Evolutionary conservation across 2,797 vertebrate genomes (phyloP).

Genomic region (Muscicapa striata): DNA sequence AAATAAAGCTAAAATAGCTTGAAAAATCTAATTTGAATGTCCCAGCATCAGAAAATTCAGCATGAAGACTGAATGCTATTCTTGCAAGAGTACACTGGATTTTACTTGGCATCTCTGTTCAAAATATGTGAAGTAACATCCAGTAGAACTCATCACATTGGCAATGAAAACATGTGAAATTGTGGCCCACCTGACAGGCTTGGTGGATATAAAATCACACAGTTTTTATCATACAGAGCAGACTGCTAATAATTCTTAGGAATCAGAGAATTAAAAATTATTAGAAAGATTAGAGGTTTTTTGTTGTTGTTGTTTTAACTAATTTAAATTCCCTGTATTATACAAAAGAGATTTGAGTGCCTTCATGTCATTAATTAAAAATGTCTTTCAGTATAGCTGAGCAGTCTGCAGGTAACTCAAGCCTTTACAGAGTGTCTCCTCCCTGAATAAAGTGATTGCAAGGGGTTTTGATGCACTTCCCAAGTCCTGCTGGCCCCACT

Average conservation of each 20-base stretch:
- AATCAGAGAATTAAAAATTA: not conserved
- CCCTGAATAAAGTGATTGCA: not conserved
- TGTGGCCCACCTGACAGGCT: not conserved
- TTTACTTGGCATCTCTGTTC: not conserved
- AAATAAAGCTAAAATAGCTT: not conserved
- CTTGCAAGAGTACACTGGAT: not conserved
- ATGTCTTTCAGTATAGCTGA: not conserved
- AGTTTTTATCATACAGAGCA: not conserved
- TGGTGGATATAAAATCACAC: not conserved
- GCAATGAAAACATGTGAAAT: not conserved
- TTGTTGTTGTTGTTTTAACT: not conserved
- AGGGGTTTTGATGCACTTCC: not conserved
- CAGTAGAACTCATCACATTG: not conserved
- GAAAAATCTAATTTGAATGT: not conserved
- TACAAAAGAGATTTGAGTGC: not conserved
- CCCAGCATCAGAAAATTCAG: not conserved
- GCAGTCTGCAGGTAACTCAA: not conserved
- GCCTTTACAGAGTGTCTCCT: not conserved
- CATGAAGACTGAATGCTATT: not conserved
- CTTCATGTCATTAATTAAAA: slow-evolving; percentile 55
- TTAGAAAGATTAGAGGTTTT: not conserved
- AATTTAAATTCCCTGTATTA: slow-evolving; percentile 16
- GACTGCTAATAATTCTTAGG: not conserved
- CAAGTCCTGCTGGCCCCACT: not conserved
- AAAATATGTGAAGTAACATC: not conserved